Conservation (phyloP, 1,140 invertebrate species). For the Rhopalosiphum padi region DNA sequence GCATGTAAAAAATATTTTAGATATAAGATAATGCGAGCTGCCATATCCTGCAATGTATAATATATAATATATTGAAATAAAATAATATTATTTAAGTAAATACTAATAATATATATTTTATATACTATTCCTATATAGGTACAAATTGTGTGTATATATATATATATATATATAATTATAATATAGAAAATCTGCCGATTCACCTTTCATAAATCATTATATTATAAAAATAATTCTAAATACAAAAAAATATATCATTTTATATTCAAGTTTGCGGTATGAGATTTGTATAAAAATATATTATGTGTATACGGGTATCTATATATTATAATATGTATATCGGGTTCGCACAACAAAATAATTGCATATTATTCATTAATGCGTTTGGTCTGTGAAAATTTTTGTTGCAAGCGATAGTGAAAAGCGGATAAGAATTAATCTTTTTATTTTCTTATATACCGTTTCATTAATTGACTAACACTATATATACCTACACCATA, state of each 20-base stretch:
- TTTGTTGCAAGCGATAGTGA: background rate
- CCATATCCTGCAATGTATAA: background rate
- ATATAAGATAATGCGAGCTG: background rate
- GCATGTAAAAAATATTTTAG: background rate
- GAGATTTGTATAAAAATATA: background rate
- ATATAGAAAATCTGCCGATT: background rate
- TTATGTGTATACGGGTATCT: background rate
- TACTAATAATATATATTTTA: too few relatives aligned
- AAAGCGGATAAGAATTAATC: background rate
- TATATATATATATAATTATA: background rate
- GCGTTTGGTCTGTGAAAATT: slow-evolving; percentile 17
- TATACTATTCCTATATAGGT: background rate
- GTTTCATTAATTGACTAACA: background rate
- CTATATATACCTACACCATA: background rate
- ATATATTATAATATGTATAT: background rate
- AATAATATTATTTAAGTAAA: background rate
- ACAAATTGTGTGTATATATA: background rate
- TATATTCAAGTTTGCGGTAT: background rate
- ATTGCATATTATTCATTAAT: slow-evolving; percentile 25
- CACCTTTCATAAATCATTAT: background rate
- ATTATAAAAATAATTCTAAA: background rate
- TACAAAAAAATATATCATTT: background rate
- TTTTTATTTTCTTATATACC: background rate
- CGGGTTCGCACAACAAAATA: background rate
- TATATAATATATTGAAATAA: background rate